Evolutionary conservation across 2,888 invertebrate genomes (phyloP), one percentile per base, ranked within the genome.

Genomic region (Saturnia pavonia): DNA sequence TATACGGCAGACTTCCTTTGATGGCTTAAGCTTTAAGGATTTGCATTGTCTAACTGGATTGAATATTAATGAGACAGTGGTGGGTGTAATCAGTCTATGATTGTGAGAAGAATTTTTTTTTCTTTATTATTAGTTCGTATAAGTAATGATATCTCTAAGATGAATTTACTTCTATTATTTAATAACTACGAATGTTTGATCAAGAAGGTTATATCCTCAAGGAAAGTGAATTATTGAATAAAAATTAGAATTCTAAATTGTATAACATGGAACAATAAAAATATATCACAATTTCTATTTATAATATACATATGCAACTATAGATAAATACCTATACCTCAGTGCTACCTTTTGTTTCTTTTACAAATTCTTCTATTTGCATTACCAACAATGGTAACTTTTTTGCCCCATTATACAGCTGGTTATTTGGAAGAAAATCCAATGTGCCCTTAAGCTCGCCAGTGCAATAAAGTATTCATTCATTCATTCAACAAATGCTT

Each of bases 1-100:
- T 88, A 89, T 85, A 81, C 88, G 84, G 83, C 85, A 85, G 87
- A 86, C 89, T 88, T 90, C 88, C 45, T n/a, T 71, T 91, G 89
- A 89, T 86, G 87, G 85, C 81, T 81, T 85, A 82, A 85, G 85
- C 87, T 88, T 88, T 81, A 79, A 85, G 88, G 86, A 92, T 90
- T 90, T 45, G 27, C 43, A 65, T 40, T 65, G 8, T 16, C 48
- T 16, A 22, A 45, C 48, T 43, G 19, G 48, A 68, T 68, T 68
- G 68, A 48, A 68, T 68, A 25, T 68, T 45, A 48, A 42, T 68
- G 34, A 68, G 27, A 48, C 0, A 48, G 25, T 27, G 57, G 57
- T 27, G 57, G 27, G 2, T 25, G 57, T 22, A 60, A 60, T 60
- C 57, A 60, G 25, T 25, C 25, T 25, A 27, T 27, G 27, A 60